These are phyloP conservation scores for Agapornis canus DNA, from an alignment of 2,797 vertebrate genomes.

Conservation along the genomic window DNA sequence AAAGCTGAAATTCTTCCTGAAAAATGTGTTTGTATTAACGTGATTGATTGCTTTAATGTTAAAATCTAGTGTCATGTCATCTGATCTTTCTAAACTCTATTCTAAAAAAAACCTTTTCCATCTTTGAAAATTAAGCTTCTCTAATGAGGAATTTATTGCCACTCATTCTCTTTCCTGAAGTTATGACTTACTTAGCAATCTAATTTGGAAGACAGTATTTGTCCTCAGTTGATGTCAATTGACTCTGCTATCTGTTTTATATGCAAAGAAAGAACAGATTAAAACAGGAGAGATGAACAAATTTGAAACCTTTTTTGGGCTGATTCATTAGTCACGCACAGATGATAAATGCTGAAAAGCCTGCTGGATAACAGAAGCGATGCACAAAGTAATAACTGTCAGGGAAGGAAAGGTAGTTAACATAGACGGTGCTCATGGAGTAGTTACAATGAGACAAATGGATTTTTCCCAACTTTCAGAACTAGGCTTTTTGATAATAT, in stretches of 20 bases:
- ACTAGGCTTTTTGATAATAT: not conserved
- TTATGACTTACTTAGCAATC: not conserved
- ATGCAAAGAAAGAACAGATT: not conserved
- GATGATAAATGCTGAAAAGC: not conserved
- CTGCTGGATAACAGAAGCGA: not conserved
- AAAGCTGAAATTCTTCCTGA: not conserved
- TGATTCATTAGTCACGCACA: not conserved
- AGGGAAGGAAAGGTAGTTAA: not conserved
- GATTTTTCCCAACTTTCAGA: not conserved
- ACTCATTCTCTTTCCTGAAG: not conserved
- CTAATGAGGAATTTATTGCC: not conserved
- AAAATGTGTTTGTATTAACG: not conserved
- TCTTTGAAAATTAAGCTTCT: not conserved
- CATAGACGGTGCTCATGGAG: not conserved
- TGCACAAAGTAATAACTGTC: not conserved
- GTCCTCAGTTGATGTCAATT: not conserved
- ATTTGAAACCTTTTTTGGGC: not conserved
- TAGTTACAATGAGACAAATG: not conserved
- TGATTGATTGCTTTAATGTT: not conserved
- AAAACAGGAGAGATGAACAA: not conserved
- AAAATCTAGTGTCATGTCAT: not conserved
- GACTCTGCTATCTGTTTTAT: not conserved
- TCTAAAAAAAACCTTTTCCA: not conserved
- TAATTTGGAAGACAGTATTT: conserved; percentile 2
- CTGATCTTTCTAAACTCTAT: not conserved